phyloP scores from a whole-genome alignment of 2,888 invertebrate species.

The Lithophane leautieri region DNA sequence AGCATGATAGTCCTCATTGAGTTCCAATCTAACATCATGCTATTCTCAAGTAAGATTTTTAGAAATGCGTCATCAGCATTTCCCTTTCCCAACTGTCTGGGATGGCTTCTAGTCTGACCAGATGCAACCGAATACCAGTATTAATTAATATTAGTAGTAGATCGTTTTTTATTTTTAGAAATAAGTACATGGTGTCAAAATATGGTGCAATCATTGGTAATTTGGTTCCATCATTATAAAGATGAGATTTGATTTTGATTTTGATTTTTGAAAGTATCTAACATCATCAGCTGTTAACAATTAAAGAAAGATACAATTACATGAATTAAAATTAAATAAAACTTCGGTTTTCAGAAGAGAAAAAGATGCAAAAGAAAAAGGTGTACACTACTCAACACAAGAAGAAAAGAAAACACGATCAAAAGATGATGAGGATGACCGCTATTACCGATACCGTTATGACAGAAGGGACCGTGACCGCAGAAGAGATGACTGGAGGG shows the following conservation, averaged over 20 bases:
- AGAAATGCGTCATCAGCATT: too few relatives aligned
- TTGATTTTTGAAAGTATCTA: too few relatives aligned
- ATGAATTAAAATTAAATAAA: not conserved
- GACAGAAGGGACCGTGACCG: conserved; percentile 77
- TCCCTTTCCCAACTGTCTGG: too few relatives aligned
- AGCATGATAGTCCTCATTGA: too few relatives aligned
- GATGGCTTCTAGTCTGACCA: too few relatives aligned
- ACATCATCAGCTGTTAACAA: not conserved
- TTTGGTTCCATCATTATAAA: not conserved
- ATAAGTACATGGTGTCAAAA: not conserved
- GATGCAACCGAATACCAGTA: too few relatives aligned
- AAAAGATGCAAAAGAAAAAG: conserved; percentile 92
- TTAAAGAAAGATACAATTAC: not conserved
- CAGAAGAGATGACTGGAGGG: conserved; percentile 72
- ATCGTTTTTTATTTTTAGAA: too few relatives aligned
- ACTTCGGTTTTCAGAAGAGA: conserved; percentile 77
- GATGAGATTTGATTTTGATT: too few relatives aligned
- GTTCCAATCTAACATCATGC: not conserved
- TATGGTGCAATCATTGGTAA: conserved; percentile 12
- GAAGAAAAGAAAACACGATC: conserved; percentile 86
- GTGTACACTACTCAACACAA: conserved; percentile 93
- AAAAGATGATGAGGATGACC: conserved; percentile 83
- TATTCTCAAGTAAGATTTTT: not conserved
- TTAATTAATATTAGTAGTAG: too few relatives aligned
- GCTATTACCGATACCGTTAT: conserved; percentile 78